phyloP scores from a whole-genome alignment of 2,113 vertebrate genomes.

The Poeciliopsis turrubarensis region DNA sequence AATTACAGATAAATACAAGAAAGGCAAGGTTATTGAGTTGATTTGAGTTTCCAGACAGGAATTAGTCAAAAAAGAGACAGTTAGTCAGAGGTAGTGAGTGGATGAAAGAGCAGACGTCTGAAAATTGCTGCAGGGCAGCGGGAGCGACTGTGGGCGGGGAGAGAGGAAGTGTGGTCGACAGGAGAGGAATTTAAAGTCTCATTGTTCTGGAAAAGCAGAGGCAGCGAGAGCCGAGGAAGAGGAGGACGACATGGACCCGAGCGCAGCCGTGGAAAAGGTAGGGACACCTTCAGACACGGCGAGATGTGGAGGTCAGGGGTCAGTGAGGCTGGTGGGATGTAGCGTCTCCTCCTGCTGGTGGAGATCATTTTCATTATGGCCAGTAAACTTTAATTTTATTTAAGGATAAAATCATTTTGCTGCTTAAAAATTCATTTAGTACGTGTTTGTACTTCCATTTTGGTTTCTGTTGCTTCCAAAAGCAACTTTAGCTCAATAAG shows the following conservation, averaged over 20 bases:
- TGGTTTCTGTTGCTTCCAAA: no score
- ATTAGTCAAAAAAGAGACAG: not conserved
- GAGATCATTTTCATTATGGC: no score
- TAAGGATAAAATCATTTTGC: not conserved
- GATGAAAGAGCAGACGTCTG: slow-evolving; percentile 32
- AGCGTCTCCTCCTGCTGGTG: not conserved
- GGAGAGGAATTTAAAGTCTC: slow-evolving; percentile 66
- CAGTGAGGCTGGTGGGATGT: not conserved
- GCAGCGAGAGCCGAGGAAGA: slow-evolving; percentile 11
- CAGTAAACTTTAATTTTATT: not conserved
- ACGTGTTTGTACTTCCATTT: no score
- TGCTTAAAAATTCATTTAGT: not conserved
- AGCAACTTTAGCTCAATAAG: no score
- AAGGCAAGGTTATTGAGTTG: not conserved
- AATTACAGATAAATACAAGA: not conserved
- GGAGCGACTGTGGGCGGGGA: slow-evolving; percentile 50
- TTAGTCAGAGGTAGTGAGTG: not conserved
- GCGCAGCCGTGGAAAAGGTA: slow-evolving; percentile 71
- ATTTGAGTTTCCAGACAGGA: not conserved
- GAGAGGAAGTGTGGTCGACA: slow-evolving; percentile 63
- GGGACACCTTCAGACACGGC: not conserved
- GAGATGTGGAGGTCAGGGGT: not conserved
- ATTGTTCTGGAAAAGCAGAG: slow-evolving; percentile 62
- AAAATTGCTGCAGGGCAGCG: slow-evolving; percentile 15
- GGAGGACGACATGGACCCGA: slow-evolving; percentile 56